phyloP scores from a whole-genome alignment of 2,888 invertebrate genomes.

The Pristionchus mayeri region DNA sequence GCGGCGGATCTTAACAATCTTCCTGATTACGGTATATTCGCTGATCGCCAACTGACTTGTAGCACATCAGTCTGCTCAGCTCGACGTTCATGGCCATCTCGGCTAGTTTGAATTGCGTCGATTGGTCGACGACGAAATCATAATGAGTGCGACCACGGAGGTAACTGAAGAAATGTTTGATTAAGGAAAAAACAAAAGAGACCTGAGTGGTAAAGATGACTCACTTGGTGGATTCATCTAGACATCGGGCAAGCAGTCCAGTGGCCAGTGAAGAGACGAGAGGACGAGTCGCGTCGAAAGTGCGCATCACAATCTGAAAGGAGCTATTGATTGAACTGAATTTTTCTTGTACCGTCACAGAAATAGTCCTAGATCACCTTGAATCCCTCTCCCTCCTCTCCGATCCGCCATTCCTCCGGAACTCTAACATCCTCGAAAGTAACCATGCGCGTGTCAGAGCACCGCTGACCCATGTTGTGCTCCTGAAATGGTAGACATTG shows the following conservation, averaged over 20 bases:
- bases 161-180: conserved; percentile 69
- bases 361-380: conserved; percentile 80
- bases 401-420: conserved; percentile 86
- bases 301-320: conserved; percentile 89
- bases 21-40: neutral
- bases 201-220: neutral
- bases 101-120: conserved; percentile 92
- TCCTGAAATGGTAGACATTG: conserved; percentile 53
- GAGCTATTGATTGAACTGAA: too few species aligned
- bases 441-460: conserved; percentile 82
- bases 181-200: neutral
- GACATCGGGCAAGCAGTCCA: conserved; percentile 90
- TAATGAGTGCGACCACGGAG: neutral
- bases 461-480: conserved; percentile 74
- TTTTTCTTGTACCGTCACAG: neutral
- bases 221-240: conserved; percentile 90
- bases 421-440: conserved; percentile 96
- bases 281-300: conserved; percentile 94
- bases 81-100: conserved; percentile 95
- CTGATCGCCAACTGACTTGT: conserved; percentile 78
- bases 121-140: conserved; percentile 79
- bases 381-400: conserved; percentile 92
- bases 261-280: conserved; percentile 94
- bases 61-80: conserved; percentile 88
- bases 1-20: conserved; percentile 51